These are phyloP conservation scores for Lasiurus cinereus DNA, from an alignment of 2,113 vertebrate species.

Conservation along the genomic window DNA sequence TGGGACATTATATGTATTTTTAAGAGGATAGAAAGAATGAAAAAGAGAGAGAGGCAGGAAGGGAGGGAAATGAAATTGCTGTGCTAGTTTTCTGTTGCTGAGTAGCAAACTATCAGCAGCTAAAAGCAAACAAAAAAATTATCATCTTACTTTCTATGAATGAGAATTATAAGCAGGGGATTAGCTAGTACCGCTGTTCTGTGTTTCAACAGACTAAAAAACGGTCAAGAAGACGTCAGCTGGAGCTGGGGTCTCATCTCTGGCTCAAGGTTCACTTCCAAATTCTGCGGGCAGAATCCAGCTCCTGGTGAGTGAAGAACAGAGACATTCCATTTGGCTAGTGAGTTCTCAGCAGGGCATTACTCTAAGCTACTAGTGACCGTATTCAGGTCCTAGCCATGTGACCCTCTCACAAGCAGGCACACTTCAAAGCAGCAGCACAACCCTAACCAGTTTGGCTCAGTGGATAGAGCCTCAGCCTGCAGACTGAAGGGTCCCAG, in stretches of 20 bases:
- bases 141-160: not conserved
- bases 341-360: not conserved
- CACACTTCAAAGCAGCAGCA: not conserved
- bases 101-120: not conserved
- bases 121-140: not conserved
- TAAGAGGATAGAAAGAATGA: not conserved
- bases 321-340: accelerated
- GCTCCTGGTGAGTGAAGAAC: not conserved
- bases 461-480: too few species aligned
- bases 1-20: not conserved
- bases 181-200: accelerated
- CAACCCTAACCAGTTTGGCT: too few species aligned
- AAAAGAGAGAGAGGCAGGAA: not conserved
- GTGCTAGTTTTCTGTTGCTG: not conserved
- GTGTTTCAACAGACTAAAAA: not conserved
- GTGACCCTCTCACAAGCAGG: not conserved
- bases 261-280: not conserved
- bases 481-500: too few species aligned
- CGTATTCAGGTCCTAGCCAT: not conserved
- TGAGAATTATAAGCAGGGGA: not conserved
- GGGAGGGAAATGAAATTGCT: not conserved
- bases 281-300: not conserved
- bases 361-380: not conserved
- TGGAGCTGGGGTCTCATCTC: accelerated
- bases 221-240: not conserved